A percentile compares a stretch with the other conserved stretches of the same genome.
Evolutionary conservation across 2,888 invertebrate species (phyloP).

Genomic region (Odontomyia ornata): DNA sequence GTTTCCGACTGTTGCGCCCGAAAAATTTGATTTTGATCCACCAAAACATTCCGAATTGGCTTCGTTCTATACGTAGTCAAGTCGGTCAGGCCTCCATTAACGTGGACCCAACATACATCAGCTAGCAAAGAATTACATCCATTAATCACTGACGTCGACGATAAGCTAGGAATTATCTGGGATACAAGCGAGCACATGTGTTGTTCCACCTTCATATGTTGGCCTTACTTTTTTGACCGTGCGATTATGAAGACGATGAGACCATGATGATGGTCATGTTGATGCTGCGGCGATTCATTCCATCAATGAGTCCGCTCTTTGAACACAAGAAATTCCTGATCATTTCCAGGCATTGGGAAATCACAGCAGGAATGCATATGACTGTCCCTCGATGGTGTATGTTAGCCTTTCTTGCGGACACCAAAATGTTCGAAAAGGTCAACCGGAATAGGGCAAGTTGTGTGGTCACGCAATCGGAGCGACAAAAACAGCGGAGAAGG

Average conservation of each 20-base stretch:
- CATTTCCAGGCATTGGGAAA: not conserved
- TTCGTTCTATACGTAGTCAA: too few relatives aligned
- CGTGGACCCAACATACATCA: not conserved
- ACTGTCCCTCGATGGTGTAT: not conserved
- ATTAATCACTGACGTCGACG: slow-evolving; percentile 24
- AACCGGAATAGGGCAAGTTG: not conserved
- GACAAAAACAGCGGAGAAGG: not conserved
- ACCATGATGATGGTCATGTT: too few relatives aligned
- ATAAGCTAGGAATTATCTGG: slow-evolving; percentile 17
- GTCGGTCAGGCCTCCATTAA: not conserved
- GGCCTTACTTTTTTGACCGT: too few relatives aligned
- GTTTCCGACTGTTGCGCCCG: slow-evolving; percentile 3
- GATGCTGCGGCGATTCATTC: too few relatives aligned
- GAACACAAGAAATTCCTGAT: not conserved
- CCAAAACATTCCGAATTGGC: not conserved
- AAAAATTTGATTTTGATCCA: not conserved
- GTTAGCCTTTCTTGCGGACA: not conserved
- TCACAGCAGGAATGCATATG: slow-evolving; percentile 18
- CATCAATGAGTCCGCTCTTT: not conserved
- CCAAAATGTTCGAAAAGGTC: not conserved
- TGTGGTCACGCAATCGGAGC: not conserved
- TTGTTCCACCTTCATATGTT: not conserved
- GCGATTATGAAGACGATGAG: too few relatives aligned
- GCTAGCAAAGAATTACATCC: not conserved
- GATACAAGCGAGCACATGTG: not conserved